Evolutionary conservation across 2,888 invertebrate species (phyloP), one percentile per base, ranked within the genome.

Genomic region (Rhamphomyia laevipes): DNA sequence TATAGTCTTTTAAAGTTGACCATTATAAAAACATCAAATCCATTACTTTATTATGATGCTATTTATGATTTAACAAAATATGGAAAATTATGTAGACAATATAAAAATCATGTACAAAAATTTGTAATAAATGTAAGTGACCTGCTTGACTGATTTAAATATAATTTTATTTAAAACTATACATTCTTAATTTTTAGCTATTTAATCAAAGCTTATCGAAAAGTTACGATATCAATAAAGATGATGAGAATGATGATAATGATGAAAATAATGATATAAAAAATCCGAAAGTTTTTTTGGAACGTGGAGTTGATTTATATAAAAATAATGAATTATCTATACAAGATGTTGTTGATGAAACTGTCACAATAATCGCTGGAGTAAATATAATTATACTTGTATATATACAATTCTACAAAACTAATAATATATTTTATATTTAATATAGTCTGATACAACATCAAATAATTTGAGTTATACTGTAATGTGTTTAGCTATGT

Each of bases 401-500:
- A 9, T 17, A 16, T 40, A 18, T 21, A 40, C 6, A n/a, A 12
- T 12, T n/a, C 3, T 40, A 4, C 11, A 40, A 18, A 37, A 35
- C 4, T 13, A 11, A 11, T 33, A 33, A 33, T 33, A 4, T 33
- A 13, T 33, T 41, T 18, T 17, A n/a, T 9, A 5, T 31, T 27
- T 7, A 21, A 21, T 9, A 6, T 21, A 67, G 68, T 67, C 65
- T 18, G 68, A 66, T 51, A 66, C 66, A 3, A 67, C 66, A 15
- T 64, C 67, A 4, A 67, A 67, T 7, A 65, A 65, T 0, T 50
- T 67, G 10, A 67, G 67, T 48, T 60, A 66, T 38, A 61, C 64
- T 10, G 64, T 64, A n/a, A 54, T 67, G 23, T 67, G 67, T 23
- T 52, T 67, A 48, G 67, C 67, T 2, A 66, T 67, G 59, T 61